phyloP scores from a whole-genome alignment of 2,113 vertebrate species.

The Microtus ochrogaster region DNA sequence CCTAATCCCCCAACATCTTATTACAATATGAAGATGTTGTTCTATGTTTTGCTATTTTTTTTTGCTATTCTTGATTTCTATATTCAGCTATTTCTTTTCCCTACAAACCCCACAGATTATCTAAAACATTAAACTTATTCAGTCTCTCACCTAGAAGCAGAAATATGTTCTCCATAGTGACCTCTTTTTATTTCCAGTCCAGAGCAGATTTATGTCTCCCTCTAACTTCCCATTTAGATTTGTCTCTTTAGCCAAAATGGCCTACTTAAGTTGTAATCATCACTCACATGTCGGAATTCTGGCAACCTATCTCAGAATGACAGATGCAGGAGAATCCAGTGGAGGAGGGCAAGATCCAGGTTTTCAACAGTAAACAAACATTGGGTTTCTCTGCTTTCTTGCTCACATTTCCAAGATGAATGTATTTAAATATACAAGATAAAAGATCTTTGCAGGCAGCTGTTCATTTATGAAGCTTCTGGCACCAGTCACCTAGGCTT shows the following conservation, averaged over 20 bases:
- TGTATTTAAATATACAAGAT: constrained; percentile 1
- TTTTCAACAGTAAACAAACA: constrained; percentile 19
- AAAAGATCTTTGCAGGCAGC: constrained; percentile 28
- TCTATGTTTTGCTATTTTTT: neutral
- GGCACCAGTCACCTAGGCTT: neutral
- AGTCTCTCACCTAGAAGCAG: neutral
- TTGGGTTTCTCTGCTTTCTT: neutral
- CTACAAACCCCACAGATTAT: constrained; percentile 31
- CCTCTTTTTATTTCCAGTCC: neutral
- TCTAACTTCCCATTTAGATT: neutral
- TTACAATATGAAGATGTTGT: neutral
- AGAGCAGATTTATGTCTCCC: neutral
- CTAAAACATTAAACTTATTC: neutral
- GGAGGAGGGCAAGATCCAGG: neutral
- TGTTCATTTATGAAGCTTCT: constrained; percentile 48
- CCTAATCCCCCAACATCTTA: neutral
- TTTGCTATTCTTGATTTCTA: constrained; percentile 4
- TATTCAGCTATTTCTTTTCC: neutral
- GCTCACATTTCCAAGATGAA: constrained; percentile 47
- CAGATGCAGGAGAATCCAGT: constrained; percentile 35
- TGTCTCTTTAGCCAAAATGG: neutral
- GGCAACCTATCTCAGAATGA: constrained; percentile 1
- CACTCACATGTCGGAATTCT: neutral
- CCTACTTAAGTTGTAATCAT: constrained; percentile 55
- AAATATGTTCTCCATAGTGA: neutral